Conservation (phyloP, 2,113 vertebrate species). For the Strigops habroptila region DNA sequence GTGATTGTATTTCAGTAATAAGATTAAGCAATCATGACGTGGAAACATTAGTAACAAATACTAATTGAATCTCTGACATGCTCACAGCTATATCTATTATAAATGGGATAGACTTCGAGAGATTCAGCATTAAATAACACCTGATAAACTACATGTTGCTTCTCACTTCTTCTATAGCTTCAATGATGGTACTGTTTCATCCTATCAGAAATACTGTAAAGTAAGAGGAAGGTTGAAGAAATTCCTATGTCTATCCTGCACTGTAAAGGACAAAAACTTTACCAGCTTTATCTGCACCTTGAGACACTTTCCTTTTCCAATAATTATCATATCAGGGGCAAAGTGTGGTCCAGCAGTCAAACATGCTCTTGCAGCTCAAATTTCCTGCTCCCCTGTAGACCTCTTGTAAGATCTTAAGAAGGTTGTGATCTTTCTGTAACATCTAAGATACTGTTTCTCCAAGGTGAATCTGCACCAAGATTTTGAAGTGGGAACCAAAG, state of each 20-base stretch:
- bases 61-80: not conserved
- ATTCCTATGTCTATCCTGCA: not conserved
- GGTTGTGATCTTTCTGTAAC: not conserved
- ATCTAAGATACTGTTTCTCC: not conserved
- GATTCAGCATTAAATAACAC: not conserved
- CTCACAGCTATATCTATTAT: not conserved
- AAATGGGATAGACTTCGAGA: not conserved
- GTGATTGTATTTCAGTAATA: not conserved
- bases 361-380: rapidly evolving
- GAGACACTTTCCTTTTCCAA: not conserved
- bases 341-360: not conserved
- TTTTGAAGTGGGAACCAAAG: not conserved
- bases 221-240: not conserved
- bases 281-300: not conserved
- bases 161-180: not conserved
- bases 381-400: not conserved
- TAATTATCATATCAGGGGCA: not conserved
- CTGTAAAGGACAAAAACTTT: not conserved
- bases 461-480: not conserved
- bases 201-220: not conserved
- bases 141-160: not conserved
- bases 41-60: slow-evolving; percentile 1
- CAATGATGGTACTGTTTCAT: not conserved
- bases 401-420: not conserved
- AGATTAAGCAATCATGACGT: slow-evolving; percentile 6